Evolutionary conservation across 2,113 vertebrate species (phyloP).

Genomic region (Canis aureus): DNA sequence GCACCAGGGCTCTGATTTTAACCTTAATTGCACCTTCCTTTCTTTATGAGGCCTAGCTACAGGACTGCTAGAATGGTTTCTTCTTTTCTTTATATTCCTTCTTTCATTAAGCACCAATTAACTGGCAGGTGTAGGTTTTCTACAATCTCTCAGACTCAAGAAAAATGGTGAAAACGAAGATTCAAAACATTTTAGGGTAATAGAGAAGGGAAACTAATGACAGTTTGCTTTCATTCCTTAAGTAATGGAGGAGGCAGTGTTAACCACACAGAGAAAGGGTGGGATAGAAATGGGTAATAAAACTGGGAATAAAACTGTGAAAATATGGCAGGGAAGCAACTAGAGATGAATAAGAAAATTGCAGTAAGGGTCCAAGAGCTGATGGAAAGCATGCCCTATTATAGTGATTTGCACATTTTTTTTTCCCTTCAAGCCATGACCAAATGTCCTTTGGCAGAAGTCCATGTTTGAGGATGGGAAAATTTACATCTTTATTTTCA

Average conservation of each 20-base stretch:
- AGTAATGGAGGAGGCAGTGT: slow-evolving; percentile 34
- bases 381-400: slow-evolving; percentile 60
- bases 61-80: background rate
- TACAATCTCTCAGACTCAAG: background rate
- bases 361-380: slow-evolving; percentile 43
- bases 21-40: background rate
- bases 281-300: slow-evolving; percentile 67
- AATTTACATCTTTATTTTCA: slow-evolving; percentile 79
- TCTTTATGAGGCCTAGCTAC: no score
- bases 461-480: slow-evolving; percentile 57
- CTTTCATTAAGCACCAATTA: background rate
- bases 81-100: background rate
- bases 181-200: background rate
- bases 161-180: background rate
- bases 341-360: slow-evolving; percentile 68
- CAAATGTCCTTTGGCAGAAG: slow-evolving; percentile 78
- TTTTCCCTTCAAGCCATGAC: slow-evolving; percentile 52
- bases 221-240: slow-evolving; percentile 32
- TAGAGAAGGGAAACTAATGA: slow-evolving; percentile 1
- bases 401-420: slow-evolving; percentile 55
- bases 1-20: background rate
- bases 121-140: background rate
- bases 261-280: slow-evolving; percentile 16
- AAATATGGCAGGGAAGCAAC: slow-evolving; percentile 71
- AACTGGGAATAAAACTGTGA: slow-evolving; percentile 65